Evolutionary conservation across 2,113 vertebrate genomes (phyloP).

Genomic region (Hyperopisus bebe): DNA sequence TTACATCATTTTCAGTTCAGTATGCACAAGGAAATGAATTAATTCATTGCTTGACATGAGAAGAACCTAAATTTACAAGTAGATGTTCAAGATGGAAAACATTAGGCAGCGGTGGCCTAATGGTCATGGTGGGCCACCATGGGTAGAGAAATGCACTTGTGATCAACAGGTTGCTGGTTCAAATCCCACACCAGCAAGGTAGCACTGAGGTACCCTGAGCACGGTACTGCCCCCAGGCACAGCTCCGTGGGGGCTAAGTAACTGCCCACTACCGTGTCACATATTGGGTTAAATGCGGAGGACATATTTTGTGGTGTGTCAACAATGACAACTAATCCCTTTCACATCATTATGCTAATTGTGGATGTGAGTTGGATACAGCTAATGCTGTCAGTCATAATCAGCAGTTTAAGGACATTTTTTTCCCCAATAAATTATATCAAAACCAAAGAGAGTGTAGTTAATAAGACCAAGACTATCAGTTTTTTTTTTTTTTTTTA

Average conservation of each 20-base stretch:
- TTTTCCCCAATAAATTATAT: background rate
- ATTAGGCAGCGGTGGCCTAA: background rate
- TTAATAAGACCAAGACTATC: background rate
- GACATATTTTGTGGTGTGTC: no score
- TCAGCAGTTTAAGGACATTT: background rate
- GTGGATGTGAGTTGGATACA: background rate
- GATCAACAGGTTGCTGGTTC: background rate
- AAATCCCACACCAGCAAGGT: background rate
- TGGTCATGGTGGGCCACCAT: no score
- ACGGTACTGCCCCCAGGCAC: background rate
- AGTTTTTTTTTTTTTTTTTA: no score
- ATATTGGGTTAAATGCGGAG: no score
- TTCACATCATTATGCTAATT: background rate
- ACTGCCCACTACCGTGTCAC: no score
- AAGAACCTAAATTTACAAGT: background rate
- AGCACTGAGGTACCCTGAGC: background rate
- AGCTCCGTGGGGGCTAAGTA: background rate
- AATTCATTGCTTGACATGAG: background rate
- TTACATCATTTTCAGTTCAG: background rate
- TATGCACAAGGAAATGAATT: background rate
- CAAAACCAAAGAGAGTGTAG: background rate
- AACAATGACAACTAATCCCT: no score
- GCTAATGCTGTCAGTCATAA: background rate
- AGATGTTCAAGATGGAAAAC: background rate
- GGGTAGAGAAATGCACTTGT: background rate